Base-by-base conservation (phyloP, 2,888 invertebrate genomes). In the Hipparchia sbordonii region DNA sequence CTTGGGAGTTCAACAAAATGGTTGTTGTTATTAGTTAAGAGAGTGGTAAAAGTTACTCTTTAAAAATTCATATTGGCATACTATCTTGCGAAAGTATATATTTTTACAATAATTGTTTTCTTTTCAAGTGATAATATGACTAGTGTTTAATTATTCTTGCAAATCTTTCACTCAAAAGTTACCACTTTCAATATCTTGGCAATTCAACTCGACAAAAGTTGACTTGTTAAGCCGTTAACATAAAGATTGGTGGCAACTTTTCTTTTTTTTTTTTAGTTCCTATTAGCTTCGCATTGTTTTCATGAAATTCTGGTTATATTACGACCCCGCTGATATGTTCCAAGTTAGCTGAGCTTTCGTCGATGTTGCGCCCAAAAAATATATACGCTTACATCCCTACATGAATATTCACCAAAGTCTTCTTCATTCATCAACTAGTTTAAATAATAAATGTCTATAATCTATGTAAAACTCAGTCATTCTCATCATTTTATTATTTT, bases 1-100 rank as follows among this genome's bases (percentile, higher is more conserved):
- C 56, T 61, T 67, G 71, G 66, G 57, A 70, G 60, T 70, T 33
- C 74, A 75, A 73, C 75, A 73, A 76, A 78, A 77, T 81, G 74
- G 62, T 56, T 76, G 74, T 23, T 23, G 23, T 23, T 23, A 23
- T 23, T 23, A 23, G 23, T 23, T 23, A 23, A 74, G 81, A 79
- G 79, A 79, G 81, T 79, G 80, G 81, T 78, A 80, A 78, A 75
- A 60, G 61, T 73, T 33, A 61, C 59, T 65, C 56, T 67, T 63
- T 69, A 48, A 46, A 70, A 71, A 71, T 65, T 61, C 70, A 62
- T 39, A 70, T 61, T 68, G 46, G 59, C 67, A 33, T 33, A 48
- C 45, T 60, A 60, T 12, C 59, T 60, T 60, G 23, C 39, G 39
- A 70, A 13, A 45, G 46, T 33, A 39, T 39, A 57, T 13, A 65